Evolutionary conservation across 1,140 invertebrate genomes (phyloP).

Genomic region (Ceratina calcarata): DNA sequence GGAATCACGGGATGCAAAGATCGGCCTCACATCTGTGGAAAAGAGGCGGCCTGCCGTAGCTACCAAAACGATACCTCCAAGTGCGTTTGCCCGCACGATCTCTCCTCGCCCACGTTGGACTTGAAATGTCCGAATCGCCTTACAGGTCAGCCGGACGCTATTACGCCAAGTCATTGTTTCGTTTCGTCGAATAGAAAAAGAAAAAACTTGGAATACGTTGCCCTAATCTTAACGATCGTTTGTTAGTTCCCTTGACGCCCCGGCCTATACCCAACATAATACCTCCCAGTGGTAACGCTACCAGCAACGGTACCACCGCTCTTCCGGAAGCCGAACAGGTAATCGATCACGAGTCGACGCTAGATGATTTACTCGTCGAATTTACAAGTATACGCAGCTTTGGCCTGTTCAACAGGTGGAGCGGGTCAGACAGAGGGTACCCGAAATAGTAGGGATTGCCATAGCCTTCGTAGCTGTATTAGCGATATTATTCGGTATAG

Average conservation of each 20-base stretch:
- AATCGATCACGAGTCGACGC: slow-evolving; percentile 17
- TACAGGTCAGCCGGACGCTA: slow-evolving; percentile 77
- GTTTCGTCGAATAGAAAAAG: too few species aligned
- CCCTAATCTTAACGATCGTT: slow-evolving; percentile 51
- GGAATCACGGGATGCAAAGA: slow-evolving; percentile 68
- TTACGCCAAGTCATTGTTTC: too few species aligned
- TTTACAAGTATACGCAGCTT: background rate
- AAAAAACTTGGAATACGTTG: background rate
- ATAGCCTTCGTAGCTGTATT: slow-evolving; percentile 70
- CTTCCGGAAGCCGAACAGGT: slow-evolving; percentile 76
- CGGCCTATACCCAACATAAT: slow-evolving; percentile 84
- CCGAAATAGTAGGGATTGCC: slow-evolving; percentile 73
- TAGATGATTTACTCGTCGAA: too few species aligned
- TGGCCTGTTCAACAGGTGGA: slow-evolving; percentile 65
- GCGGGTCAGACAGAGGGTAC: slow-evolving; percentile 66
- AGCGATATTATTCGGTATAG: slow-evolving; percentile 64
- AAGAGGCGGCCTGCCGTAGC: slow-evolving; percentile 83
- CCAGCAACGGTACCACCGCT: slow-evolving; percentile 69
- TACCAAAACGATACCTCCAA: slow-evolving; percentile 80
- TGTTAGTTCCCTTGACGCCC: slow-evolving; percentile 81
- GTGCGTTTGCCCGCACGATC: slow-evolving; percentile 86
- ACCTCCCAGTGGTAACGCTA: slow-evolving; percentile 79
- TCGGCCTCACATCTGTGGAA: slow-evolving; percentile 81
- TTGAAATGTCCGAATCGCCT: slow-evolving; percentile 84
- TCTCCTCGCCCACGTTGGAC: slow-evolving; percentile 82